These are phyloP conservation scores for Papilio protenor DNA, from an alignment of 2,888 invertebrate genomes.

Conservation along the genomic window DNA sequence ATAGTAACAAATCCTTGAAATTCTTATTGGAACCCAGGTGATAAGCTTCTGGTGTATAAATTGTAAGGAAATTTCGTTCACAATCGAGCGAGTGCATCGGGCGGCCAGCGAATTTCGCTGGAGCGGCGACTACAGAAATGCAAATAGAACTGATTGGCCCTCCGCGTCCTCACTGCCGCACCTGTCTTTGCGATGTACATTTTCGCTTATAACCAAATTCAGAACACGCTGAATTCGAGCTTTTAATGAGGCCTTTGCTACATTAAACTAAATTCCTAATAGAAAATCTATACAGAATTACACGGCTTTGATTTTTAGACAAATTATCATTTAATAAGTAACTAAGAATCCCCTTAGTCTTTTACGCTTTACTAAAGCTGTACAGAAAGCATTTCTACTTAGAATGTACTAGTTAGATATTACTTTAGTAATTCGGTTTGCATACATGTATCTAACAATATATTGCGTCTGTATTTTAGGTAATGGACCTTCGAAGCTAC, in stretches of 20 bases:
- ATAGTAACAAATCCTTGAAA: neutral
- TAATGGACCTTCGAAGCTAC: constrained; percentile 53
- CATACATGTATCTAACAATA: neutral
- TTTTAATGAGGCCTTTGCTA: constrained; percentile 42
- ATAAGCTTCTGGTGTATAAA: constrained; percentile 58
- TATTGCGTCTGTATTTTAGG: constrained; percentile 36
- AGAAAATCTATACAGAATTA: constrained; percentile 48
- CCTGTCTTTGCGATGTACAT: constrained; percentile 54
- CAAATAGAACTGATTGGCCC: constrained; percentile 71
- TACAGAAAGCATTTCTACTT: neutral
- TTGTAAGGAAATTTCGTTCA: constrained; percentile 62
- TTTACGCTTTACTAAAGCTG: no score
- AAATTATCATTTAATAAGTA: no score
- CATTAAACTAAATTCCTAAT: constrained; percentile 43
- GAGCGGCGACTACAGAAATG: constrained; percentile 67
- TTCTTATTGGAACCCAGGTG: constrained; percentile 56
- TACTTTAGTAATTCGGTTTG: no score
- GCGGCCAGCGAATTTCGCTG: constrained; percentile 57
- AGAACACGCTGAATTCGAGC: constrained; percentile 46
- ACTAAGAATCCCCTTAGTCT: neutral
- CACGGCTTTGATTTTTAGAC: neutral
- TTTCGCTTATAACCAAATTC: constrained; percentile 49
- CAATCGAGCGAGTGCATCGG: constrained; percentile 50
- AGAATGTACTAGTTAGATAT: neutral
- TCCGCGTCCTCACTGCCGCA: constrained; percentile 48